Percentiles rank a stretch among this genome's conserved stretches.
Conservation (phyloP, 2,888 invertebrate species). For the Galerucella nymphaeae region DNA sequence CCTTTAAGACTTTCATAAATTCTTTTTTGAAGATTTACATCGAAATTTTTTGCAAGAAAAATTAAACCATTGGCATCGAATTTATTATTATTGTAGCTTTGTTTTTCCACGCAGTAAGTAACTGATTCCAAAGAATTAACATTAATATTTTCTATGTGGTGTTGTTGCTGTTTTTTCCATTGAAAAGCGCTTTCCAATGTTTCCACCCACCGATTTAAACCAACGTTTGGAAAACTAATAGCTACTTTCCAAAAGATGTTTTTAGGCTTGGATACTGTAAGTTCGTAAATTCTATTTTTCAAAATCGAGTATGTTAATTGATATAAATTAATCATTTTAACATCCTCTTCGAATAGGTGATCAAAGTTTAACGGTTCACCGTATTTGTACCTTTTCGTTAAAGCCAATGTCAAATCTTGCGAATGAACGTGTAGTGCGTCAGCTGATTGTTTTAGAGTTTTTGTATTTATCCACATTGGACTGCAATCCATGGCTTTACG, state of each 20-base stretch:
- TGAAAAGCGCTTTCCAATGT: slow-evolving; percentile 50
- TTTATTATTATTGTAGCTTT: slow-evolving; percentile 46
- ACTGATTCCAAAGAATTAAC: slow-evolving; percentile 48
- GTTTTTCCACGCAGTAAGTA: slow-evolving; percentile 59
- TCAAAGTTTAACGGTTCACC: slow-evolving; percentile 59
- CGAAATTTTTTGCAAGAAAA: slow-evolving; percentile 58
- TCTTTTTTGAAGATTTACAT: slow-evolving; percentile 51
- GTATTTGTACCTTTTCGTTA: slow-evolving; percentile 67
- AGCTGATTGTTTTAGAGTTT: slow-evolving; percentile 63
- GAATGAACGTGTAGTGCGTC: slow-evolving; percentile 63
- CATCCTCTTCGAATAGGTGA: slow-evolving; percentile 40
- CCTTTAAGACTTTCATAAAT: slow-evolving; percentile 52
- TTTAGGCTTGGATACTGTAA: slow-evolving; percentile 51
- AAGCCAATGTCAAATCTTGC: slow-evolving; percentile 64
- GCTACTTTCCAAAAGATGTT: slow-evolving; percentile 73
- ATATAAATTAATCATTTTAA: slow-evolving; percentile 53
- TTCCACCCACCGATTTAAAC: slow-evolving; percentile 48
- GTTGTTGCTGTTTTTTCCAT: slow-evolving; percentile 58
- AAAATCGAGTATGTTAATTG: slow-evolving; percentile 54
- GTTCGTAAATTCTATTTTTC: slow-evolving; percentile 50
- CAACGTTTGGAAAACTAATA: slow-evolving; percentile 68
- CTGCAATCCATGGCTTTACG: slow-evolving; percentile 68
- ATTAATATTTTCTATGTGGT: slow-evolving; percentile 56
- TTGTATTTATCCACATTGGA: slow-evolving; percentile 68
- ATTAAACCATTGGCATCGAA: slow-evolving; percentile 59